Evolutionary conservation across 2,888 invertebrate genomes (phyloP), one percentile per base, ranked within the genome.

Genomic region (Plusia festucae): DNA sequence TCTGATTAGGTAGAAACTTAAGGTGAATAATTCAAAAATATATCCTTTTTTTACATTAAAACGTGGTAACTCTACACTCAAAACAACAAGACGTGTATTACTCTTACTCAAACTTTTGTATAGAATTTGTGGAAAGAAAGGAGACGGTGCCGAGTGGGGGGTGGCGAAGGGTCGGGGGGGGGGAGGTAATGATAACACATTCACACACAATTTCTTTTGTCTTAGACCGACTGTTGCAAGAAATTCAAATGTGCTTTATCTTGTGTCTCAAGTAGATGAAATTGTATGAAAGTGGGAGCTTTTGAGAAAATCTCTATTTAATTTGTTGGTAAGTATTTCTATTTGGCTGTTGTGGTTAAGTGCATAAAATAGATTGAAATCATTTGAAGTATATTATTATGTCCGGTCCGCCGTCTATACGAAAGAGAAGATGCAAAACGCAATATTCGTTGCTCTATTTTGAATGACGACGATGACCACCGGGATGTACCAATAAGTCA

Each of bases 21-120:
- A 7, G 0, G 46, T 16, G 15, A 15, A 15, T 7, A 1, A 6
- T 46, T 46, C 2, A 46, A 7, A 16, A 46, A 16, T 24, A 34
- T n/a, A 3, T 13, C 51, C 46, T 24, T 16, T 13, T 2, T n/a
- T 1, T 46, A 27, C 7, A 2, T n/a, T n/a, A n/a, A n/a, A 54
- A 13, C 15, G 62, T 66, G 70, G 88, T 69, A 71, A 83, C 86
- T 78, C 83, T 81, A 88, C 66, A 79, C 65, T 46, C 68, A 86
- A 90, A 88, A 90, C 88, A 87, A 89, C 89, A 90, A 90, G 91
- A 91, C 89, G 93, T 92, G 93, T 93, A 93, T 93, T 90, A 93
- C 93, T 93, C 93, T 92, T 91, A 91, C 90, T 92, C 93, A 93
- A 94, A 94, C 91, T 94, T 93, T 93, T 93, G 93, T 92, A 93